Base-by-base conservation (phyloP, 2,113 vertebrate species). In the Alaudala cheleensis region DNA sequence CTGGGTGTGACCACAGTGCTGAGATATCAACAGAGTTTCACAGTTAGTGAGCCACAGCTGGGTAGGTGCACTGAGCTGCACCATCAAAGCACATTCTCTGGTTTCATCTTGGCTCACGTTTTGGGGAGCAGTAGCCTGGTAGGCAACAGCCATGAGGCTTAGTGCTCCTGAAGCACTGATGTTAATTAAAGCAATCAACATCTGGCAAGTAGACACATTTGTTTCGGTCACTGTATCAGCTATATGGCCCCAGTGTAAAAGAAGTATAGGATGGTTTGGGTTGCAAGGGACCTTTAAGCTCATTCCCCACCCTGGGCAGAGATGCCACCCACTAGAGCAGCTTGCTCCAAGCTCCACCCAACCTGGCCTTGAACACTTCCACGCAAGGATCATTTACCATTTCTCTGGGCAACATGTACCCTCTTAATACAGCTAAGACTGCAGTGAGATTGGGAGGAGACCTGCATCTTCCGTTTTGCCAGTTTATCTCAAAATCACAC, bases 401-500 rank as follows among this genome's bases (percentile, higher is more conserved):
- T 31, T 54, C 47, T 40, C 39, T 47, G 47, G 16, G 39, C n/a
- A 61, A 12, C 17, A 8, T 67, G 14, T 40, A 31, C n/a, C n/a
- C 61, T 61, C 47, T 23, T 26, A 49, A 69, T 1, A 34, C 29
- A 62, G 10, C 42, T 51, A 58, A 73, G 33, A 50, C 2, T 11
- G n/a, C 50, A 65, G 28, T 2, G 44, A 86, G 53, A 49, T 2
- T 73, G 58, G 39, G 79, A 92, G 31, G 72, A 76, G 66, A 81
- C 9, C 50, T 45, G 50, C 2, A 10, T 45, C 49, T 86, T 58
- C 1, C 1, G 42, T 77, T 94, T 64, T 42, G 85, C 67, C 80
- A 60, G 39, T 71, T 92, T 71, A 88, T 90, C 90, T 88, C 67
- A 70, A 88, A 78, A 93, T 71, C 67, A 49, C 28, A 62, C 40